Evolutionary conservation across 2,113 vertebrate species (phyloP).

Genomic region (Chaetodon trifascialis): DNA sequence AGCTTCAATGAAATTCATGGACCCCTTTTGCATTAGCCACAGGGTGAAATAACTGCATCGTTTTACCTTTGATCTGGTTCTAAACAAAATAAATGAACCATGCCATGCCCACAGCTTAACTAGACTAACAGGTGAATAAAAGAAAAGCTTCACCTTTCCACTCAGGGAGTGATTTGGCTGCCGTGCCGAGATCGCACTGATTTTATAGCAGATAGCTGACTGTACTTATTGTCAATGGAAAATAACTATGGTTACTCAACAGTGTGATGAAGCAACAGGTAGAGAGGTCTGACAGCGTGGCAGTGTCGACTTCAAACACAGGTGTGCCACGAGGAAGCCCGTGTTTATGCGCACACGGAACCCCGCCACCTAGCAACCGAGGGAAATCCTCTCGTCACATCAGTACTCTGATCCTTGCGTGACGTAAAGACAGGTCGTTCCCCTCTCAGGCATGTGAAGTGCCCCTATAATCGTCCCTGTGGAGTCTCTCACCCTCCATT

Average conservation of each 20-base stretch:
- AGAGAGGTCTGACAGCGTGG: constrained; percentile 66
- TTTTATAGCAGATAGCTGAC: constrained; percentile 27
- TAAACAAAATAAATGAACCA: neutral
- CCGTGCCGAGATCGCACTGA: constrained; percentile 13
- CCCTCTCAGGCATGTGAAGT: constrained; percentile 41
- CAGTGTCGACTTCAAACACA: constrained; percentile 70
- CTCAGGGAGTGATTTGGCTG: constrained; percentile 51
- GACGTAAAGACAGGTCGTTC: constrained; percentile 76
- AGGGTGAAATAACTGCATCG: neutral
- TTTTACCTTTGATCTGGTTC: neutral
- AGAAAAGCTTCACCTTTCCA: constrained; percentile 45
- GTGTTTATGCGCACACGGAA: constrained; percentile 75
- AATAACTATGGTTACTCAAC: constrained; percentile 73
- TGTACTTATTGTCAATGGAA: constrained; percentile 61
- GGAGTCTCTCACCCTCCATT: constrained; percentile 52
- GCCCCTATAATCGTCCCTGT: constrained; percentile 46
- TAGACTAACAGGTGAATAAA: constrained; percentile 11
- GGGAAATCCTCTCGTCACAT: constrained; percentile 78
- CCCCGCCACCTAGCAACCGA: constrained; percentile 78
- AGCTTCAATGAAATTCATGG: neutral
- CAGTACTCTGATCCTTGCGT: constrained; percentile 54
- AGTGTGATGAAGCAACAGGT: constrained; percentile 70
- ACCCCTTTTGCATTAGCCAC: neutral
- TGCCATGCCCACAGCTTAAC: neutral
- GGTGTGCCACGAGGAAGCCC: constrained; percentile 73